Evolutionary conservation across 2,888 invertebrate species (phyloP).

Genomic region (Macrosoma leucophasiata): DNA sequence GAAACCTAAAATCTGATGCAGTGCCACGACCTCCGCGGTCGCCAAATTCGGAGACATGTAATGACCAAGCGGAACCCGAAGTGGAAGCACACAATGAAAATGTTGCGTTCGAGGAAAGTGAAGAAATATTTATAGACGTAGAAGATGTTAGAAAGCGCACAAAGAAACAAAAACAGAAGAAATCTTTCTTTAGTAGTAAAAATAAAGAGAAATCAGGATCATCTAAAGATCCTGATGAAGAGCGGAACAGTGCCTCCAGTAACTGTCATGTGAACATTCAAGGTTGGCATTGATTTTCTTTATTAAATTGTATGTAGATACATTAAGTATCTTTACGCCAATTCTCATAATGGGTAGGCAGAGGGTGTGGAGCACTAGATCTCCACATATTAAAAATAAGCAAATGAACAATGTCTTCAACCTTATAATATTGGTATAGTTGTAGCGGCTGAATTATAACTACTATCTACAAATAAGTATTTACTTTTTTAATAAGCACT

Average conservation of each 20-base stretch:
- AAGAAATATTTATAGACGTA: slow-evolving; percentile 42
- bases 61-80: slow-evolving; percentile 23
- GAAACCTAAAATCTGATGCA: slow-evolving; percentile 69
- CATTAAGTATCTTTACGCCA: no score
- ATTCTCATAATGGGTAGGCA: no score
- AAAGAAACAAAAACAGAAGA: slow-evolving; percentile 38
- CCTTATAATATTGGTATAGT: no score
- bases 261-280: slow-evolving; percentile 52
- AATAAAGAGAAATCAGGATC: slow-evolving; percentile 20
- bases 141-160: slow-evolving; percentile 35
- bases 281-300: no score
- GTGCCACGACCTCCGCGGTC: slow-evolving; percentile 64
- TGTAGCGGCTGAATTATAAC: no score
- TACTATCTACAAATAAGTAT: no score
- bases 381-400: no score
- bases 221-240: slow-evolving; percentile 22
- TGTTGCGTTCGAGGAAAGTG: slow-evolving; percentile 32
- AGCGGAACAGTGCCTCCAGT: slow-evolving; percentile 30
- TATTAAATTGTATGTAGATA: no score
- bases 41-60: slow-evolving; percentile 23
- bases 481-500: no score
- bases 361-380: no score
- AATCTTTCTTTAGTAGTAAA: slow-evolving; percentile 26
- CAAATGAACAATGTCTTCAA: no score
- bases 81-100: slow-evolving; percentile 32